Evolutionary conservation across 1,140 invertebrate species (phyloP).

Genomic region (Choristoneura fumiferana): DNA sequence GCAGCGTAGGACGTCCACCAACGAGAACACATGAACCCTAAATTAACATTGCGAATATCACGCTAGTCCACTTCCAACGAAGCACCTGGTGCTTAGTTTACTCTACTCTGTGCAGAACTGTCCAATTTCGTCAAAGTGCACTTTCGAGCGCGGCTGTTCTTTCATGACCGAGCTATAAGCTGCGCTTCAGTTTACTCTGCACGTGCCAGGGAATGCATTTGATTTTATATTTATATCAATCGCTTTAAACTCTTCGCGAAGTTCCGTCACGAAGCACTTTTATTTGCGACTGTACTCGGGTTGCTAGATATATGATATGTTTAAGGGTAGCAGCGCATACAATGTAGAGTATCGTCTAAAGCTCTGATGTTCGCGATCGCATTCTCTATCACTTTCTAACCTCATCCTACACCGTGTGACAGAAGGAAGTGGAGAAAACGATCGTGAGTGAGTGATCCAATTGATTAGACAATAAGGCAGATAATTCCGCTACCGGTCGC

Average conservation of each 20-base stretch:
- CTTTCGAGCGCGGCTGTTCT: constrained; percentile 2
- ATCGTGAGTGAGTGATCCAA: no score
- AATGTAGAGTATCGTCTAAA: no score
- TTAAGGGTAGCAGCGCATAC: no score
- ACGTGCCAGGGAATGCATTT: constrained; percentile 2
- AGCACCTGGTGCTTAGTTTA: not conserved
- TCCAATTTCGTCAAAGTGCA: constrained; percentile 3
- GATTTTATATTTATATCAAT: constrained; percentile 3
- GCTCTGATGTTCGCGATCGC: no score
- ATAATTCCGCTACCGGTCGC: no score
- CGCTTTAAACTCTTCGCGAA: constrained; percentile 2
- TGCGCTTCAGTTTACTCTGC: constrained; percentile 5
- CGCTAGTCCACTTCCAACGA: not conserved
- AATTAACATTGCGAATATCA: no score
- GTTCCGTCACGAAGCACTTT: constrained; percentile 6
- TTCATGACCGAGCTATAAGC: constrained; percentile 1
- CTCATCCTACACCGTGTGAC: no score
- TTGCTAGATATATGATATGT: not conserved
- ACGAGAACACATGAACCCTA: no score
- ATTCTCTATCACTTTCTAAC: no score
- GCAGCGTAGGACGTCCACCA: no score
- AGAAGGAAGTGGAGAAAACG: no score
- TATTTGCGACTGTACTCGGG: constrained; percentile 5
- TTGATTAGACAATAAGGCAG: no score
- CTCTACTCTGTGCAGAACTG: not conserved